Base-by-base conservation (phyloP, 2,113 vertebrate species). In the Athene noctua region DNA sequence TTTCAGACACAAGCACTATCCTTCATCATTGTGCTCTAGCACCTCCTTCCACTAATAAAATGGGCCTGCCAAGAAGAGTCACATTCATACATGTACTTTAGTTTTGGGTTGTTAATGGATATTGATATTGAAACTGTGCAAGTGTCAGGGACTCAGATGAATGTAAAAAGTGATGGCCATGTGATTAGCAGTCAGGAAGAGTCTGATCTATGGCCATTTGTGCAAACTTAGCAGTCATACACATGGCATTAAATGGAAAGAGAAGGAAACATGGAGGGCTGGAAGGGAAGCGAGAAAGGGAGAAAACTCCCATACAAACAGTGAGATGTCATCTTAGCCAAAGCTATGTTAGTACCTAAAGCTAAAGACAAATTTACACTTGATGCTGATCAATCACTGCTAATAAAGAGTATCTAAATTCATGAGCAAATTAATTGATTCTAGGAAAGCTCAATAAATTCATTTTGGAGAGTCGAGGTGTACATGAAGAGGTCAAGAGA, bases 271-370 rank as follows among this genome's bases (percentile, higher is more conserved):
- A n/a, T 13, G 13, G 27, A 82, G 3, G 27, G 49, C 22, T 57
- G 9, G n/a, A 79, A 62, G 21, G 15, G 15, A 36, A 61, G 19
- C 15, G 12, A 65, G 10, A 23, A 54, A 6, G 3, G 4, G 6
- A 38, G 27, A 78, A 25, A 9, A 4, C 1, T 5, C 10, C 0
- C 17, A 67, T 21, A 67, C 51, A 57, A 8, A 1, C 1, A 62
- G 18, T 49, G 6, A 67, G 25, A 32, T 20, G 10, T 44, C 9
- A 58, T 11, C 36, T 83, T 54, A 54, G 15, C 11, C 40, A 84
- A 10, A 82, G 8, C 20, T 73, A 70, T 38, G 17, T 59, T 29
- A 62, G 38, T 23, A 72, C 20, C 63, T 90, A 38, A 81, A 79
- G 23, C 5, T 54, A 87, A 88, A 54, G 38, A 65, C 7, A 63